Evolutionary conservation across 2,888 invertebrate species (phyloP), one percentile per base, ranked within the genome.

Genomic region (Amphipoea oculea): DNA sequence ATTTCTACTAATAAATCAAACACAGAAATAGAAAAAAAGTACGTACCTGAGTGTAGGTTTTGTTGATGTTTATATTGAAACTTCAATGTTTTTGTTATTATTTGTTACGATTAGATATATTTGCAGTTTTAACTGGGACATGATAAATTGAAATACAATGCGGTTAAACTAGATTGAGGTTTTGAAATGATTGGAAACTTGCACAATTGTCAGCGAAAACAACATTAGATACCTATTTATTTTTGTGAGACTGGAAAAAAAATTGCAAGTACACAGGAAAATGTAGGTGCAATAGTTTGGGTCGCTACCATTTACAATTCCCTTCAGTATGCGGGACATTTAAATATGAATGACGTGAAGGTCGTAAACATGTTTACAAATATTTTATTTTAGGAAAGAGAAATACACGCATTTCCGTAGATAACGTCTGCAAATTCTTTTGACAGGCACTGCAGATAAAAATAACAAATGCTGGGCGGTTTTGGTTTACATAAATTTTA

Each of bases 341-440:
- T 74, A 70, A 76, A 71, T 79, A 66, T 73, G 45, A 76, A 70
- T 67, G 67, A 63, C 71, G 45, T 29, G 73, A 83, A 85, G 79
- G 73, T 72, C 66, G 62, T 67, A 76, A 81, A 60, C 73, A 67
- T 69, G 72, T 74, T 82, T 67, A 70, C 72, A 76, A 76, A 78
- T 78, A 62, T 63, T 66, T 75, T 74, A 73, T 83, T 86, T 79
- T 76, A 17, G 57, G 67, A 86, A 73, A 70, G 67, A 73, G 68
- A 75, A 81, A 81, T 42, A 63, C 40, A 12, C 65, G 62, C 42
- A 79, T 76, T 86, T 84, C 79, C 87, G 36, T 68, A 69, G 80
- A 83, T 77, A 83, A 77, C 60, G 48, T 76, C 7, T 72, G 76
- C 63, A 60, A 60, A 68, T 54, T 57, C 36, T 65, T 45, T 63